Base-by-base conservation (phyloP, 2,797 vertebrate species). In the Onychomys leucogaster region DNA sequence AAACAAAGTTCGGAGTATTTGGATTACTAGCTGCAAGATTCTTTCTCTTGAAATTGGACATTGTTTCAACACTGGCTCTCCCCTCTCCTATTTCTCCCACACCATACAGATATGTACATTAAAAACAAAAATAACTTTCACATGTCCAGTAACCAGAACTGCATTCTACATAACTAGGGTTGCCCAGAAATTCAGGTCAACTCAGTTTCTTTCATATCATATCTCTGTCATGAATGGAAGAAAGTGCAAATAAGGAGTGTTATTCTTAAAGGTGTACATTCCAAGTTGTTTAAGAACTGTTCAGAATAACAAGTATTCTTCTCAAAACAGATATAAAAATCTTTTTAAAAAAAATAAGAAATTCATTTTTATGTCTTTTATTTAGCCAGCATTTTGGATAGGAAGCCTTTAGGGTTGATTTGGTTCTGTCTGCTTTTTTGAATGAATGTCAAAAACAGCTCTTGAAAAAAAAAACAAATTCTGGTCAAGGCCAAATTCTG, bases 351-450 rank as follows among this genome's bases (percentile, higher is more conserved):
- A 46, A 59, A 80, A 19, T 16, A 57, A 89, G 7, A 77, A 88
- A 93, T 46, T 63, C 16, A 6, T 27, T 83, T 92, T 85, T 84
- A 19, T 78, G 89, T 46, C 63, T 67, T 93, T 83, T 29, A 55
- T 67, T 84, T 89, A 71, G n/a, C 52, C 92, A 93, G 27, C 3
- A 85, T 97, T 96, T 95, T 57, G 86, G 65, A 34, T 43, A 82
- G 85, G 71, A 61, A 71, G 13, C 57, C 43, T 63, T 89, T 37
- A 80, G 34, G 52, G 27, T 77, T 46, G 21, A 46, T 78, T 52
- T 91, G 43, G 17, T 41, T 94, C 52, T 46, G 71, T 85, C 29
- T 88, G 73, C 19, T 73, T 95, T 91, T 43, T 43, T 81, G 2
- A 9, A 41, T 10, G 59, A 16, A 13, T 67, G 9, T 69, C 90